Evolutionary conservation across 2,888 invertebrate species (phyloP).

Genomic region (Seira sanloemensis): DNA sequence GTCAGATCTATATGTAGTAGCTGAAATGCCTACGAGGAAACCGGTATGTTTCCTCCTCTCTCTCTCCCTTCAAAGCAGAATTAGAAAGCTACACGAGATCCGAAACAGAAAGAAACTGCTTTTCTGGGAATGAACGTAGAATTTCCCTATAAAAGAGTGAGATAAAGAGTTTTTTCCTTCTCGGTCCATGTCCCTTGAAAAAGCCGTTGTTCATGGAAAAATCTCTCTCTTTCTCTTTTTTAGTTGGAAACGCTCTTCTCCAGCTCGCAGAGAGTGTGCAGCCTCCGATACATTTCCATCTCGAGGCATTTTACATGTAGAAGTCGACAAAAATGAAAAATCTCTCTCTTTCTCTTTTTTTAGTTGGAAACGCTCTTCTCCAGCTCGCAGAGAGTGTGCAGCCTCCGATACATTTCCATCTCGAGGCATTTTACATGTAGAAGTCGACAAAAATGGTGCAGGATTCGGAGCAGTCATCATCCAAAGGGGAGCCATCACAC

Average conservation of each 20-base stretch:
- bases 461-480: not conserved
- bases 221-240: too few relatives aligned
- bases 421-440: not conserved
- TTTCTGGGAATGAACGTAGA: not conserved
- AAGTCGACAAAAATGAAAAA: too few relatives aligned
- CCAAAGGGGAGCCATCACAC: not conserved
- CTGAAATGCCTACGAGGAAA: too few relatives aligned
- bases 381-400: not conserved
- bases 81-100: too few relatives aligned
- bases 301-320: not conserved
- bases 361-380: too few relatives aligned
- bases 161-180: not conserved
- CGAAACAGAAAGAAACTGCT: not conserved
- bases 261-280: not conserved
- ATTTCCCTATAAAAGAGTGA: not conserved
- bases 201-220: too few relatives aligned
- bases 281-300: not conserved
- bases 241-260: too few relatives aligned
- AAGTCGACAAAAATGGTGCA: not conserved
- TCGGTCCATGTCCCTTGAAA: not conserved
- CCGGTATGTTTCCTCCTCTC: constrained; percentile 13
- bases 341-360: too few relatives aligned
- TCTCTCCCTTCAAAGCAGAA: not conserved
- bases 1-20: too few relatives aligned
- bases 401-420: not conserved